Evolutionary conservation across 2,888 invertebrate genomes (phyloP).

Genomic region (Keiferia lycopersicella): DNA sequence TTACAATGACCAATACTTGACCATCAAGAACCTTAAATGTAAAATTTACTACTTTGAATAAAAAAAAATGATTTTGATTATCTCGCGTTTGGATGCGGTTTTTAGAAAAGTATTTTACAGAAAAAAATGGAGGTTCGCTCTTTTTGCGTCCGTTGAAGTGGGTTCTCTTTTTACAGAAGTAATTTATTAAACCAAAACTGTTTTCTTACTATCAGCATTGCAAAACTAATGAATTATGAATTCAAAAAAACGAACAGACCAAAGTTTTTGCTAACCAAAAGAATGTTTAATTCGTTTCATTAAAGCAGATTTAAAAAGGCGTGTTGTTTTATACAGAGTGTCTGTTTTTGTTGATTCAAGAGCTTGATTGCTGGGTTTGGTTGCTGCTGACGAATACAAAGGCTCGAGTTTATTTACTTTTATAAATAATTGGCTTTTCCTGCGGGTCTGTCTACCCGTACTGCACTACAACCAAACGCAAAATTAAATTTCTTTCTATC

Average conservation of each 20-base stretch:
- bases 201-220: too few species aligned
- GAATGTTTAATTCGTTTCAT: conserved; percentile 34
- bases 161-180: too few species aligned
- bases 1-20: too few species aligned
- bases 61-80: too few species aligned
- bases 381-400: conserved; percentile 14
- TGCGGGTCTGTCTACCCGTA: neutral
- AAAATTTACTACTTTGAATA: too few species aligned
- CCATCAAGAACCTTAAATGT: too few species aligned
- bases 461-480: neutral
- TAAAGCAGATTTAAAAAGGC: conserved; percentile 25
- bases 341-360: conserved; percentile 21
- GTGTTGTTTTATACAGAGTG: conserved; percentile 18
- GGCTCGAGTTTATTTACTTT: conserved; percentile 12
- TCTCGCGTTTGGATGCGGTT: too few species aligned
- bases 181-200: conserved; percentile 26
- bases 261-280: conserved; percentile 10
- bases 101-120: too few species aligned
- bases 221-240: too few species aligned
- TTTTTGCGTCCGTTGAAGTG: too few species aligned
- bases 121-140: too few species aligned
- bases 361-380: conserved; percentile 14
- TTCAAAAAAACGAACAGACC: neutral
- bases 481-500: neutral
- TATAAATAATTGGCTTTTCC: conserved; percentile 6